Evolutionary conservation across 2,113 vertebrate species (phyloP), one percentile per base, ranked within the genome.

Genomic region (Microcebus lehilahytsara): DNA sequence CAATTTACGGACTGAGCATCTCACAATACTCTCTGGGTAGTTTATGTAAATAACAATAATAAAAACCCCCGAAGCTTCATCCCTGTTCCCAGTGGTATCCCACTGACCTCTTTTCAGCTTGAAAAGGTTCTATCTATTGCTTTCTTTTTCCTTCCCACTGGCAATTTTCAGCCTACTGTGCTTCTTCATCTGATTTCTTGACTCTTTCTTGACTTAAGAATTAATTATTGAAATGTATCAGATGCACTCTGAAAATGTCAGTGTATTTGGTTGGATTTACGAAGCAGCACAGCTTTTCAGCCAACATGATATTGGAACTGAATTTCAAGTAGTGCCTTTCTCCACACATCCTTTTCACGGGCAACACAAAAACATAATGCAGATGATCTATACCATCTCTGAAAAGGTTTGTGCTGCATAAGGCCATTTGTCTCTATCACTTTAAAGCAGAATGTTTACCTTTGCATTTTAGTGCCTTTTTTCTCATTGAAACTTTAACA

Each of bases 1-100:
- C 62, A 87, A 97, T 12, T 85, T 96, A 92, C 56, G 89, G 30
- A 56, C 77, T 93, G 93, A 97, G 32, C 32, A 86, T 95, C 93
- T 97, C 13, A 0, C 64, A 27, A 34, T n/a, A 46, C 89, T 79
- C 42, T 92, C 96, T 95, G 81, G 49, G 78, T 96, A 89, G 46
- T 89, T 96, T 96, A 97, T 97, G 95, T 98, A 98, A 98, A 98
- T 98, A 98, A 98, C 72, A 98, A 96, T 96, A 97, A 97, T 94
- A 88, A 94, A 95, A 97, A 6, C 25, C 89, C 96, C 56, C 10
- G 66, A 94, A 89, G 87, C 92, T 93, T 94, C 88, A 92, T 96
- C 75, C 74, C 83, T 97, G 75, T 94, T 95, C 97, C 95, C 93
- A 97, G 67, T 94, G 86, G 96, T 96, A 96, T 96, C 96, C 95